Conservation (phyloP, 1,140 invertebrate genomes). For the Apis dorsata region DNA sequence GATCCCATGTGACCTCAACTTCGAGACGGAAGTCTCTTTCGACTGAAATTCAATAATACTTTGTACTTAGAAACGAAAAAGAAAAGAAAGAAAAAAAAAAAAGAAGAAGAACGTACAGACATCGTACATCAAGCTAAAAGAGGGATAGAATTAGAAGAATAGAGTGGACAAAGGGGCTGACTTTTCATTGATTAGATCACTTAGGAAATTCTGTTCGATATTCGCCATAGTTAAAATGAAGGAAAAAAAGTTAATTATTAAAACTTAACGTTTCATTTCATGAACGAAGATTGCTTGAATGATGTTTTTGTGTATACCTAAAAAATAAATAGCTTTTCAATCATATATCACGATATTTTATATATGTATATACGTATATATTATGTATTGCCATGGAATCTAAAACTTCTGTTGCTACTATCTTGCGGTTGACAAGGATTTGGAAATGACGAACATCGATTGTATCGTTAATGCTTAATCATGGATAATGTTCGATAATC, state of each 20-base stretch:
- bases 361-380: slow-evolving; percentile 24
- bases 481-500: slow-evolving; percentile 60
- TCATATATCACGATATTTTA: slow-evolving; percentile 23
- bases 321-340: background rate
- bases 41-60: slow-evolving; percentile 47
- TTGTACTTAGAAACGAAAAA: slow-evolving; percentile 29
- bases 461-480: slow-evolving; percentile 64
- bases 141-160: background rate
- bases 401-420: slow-evolving; percentile 21
- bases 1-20: slow-evolving; percentile 21
- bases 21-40: slow-evolving; percentile 9
- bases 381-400: slow-evolving; percentile 54
- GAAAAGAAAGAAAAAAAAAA: slow-evolving; percentile 30
- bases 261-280: background rate
- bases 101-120: slow-evolving; percentile 7
- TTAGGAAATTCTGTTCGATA: slow-evolving; percentile 41
- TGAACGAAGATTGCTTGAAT: background rate
- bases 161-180: slow-evolving; percentile 13
- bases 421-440: slow-evolving; percentile 60
- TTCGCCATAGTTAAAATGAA: background rate
- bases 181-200: slow-evolving; percentile 49
- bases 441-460: slow-evolving; percentile 56
- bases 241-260: background rate
- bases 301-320: background rate
- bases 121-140: background rate